Percentiles rank a stretch among this genome's conserved stretches.
Conservation (phyloP, 2,113 vertebrate genomes). For the Aegithalos caudatus region DNA sequence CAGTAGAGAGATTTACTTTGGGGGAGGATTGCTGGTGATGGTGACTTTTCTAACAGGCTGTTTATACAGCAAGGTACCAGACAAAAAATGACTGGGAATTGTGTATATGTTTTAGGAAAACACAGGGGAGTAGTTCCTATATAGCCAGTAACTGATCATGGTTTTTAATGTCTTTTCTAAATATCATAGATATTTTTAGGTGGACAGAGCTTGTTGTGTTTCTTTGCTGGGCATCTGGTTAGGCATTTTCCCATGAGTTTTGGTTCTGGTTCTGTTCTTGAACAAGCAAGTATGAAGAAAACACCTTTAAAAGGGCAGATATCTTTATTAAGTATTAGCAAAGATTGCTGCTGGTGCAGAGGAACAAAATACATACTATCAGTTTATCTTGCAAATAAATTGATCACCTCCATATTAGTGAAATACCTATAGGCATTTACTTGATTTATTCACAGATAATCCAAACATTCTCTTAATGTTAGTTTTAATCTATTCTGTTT, state of each 20-base stretch:
- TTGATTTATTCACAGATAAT: background rate
- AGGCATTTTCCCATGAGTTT: background rate
- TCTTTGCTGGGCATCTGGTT: background rate
- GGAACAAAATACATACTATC: background rate
- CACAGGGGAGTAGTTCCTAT: background rate
- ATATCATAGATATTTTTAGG: background rate
- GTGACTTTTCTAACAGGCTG: background rate
- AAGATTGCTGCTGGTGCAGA: background rate
- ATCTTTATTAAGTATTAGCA: background rate
- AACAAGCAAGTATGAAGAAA: background rate
- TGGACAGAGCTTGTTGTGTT: background rate
- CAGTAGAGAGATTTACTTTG: background rate
- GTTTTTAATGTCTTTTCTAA: background rate
- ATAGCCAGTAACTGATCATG: background rate
- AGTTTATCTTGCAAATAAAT: background rate
- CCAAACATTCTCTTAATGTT: background rate
- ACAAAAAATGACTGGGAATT: background rate
- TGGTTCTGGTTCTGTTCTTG: background rate
- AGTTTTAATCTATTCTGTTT: background rate
- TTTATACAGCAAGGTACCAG: conserved; percentile 11
- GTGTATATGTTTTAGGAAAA: background rate
- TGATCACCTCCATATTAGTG: background rate
- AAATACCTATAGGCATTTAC: background rate
- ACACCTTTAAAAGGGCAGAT: background rate
- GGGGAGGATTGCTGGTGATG: background rate